Conservation (phyloP, 2,797 vertebrate species). For the Tapera naevia region DNA sequence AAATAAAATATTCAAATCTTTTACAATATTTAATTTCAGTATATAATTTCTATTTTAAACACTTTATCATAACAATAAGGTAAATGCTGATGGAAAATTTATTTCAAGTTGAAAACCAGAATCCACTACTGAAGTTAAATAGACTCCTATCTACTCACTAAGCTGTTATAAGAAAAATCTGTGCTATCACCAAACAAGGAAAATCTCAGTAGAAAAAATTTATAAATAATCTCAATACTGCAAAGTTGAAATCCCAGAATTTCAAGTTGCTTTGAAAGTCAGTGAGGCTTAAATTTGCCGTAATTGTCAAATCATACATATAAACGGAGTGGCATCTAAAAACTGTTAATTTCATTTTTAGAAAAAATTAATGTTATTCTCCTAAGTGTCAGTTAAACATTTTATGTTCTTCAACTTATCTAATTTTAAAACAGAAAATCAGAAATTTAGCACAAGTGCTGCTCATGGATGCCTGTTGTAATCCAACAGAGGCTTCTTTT, state of each 20-base stretch:
- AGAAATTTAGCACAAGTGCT: background rate
- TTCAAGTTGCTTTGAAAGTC: background rate
- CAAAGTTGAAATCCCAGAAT: background rate
- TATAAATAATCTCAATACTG: background rate
- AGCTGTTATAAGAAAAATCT: background rate
- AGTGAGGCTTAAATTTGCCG: background rate
- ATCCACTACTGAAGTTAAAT: background rate
- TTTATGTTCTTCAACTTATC: background rate
- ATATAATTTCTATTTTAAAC: background rate
- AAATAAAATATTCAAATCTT: background rate
- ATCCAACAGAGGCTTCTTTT: background rate
- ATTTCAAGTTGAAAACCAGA: background rate
- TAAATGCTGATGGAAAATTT: background rate
- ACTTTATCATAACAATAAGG: background rate
- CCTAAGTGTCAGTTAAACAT: background rate
- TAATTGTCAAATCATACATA: background rate
- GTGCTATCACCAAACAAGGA: background rate
- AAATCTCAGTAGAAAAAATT: accelerated
- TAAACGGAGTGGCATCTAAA: background rate
- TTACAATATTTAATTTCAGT: background rate
- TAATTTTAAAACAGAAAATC: background rate
- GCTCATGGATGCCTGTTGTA: accelerated
- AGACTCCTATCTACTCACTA: background rate
- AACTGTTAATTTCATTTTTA: background rate
- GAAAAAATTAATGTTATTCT: background rate